Base-by-base conservation (phyloP, 2,888 invertebrate species). In the Cactoblastis cactorum region DNA sequence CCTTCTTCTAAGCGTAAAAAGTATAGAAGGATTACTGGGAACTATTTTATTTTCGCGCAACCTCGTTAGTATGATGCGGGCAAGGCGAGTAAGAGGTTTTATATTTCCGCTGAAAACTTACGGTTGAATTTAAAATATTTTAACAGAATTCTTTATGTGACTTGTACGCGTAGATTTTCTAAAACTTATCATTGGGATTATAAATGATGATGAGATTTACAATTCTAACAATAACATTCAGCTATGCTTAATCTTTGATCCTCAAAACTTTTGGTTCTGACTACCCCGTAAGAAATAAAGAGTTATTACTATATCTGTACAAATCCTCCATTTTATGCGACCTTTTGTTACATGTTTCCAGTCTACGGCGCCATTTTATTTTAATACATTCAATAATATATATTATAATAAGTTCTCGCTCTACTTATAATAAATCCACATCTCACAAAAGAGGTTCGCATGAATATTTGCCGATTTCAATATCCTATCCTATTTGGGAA, bases 31-130 rank as follows among this genome's bases (percentile, higher is more conserved):
- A 63, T 65, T 61, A 65, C 56, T 67, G 67, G 70, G 66, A 65
- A 63, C 58, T 60, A 62, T 62, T 69, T 64, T 64, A 69, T 71
- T 71, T 71, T 64, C 55, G 62, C 53, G 60, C 50, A 58, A 69
- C 56, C 63, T 70, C 61, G 71, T 73, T 73, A 68, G 58, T 51
- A 58, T 64, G 68, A 71, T 74, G 69, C 73, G 73, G 73, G 73
- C 61, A 28, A 43, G 28, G 17, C 43, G 43, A 14, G 41, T 24
- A 22, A 12, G 43, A 17, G 14, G 24, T 41, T 24, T 19, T 14
- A 24, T 41, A 19, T 14, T n/a, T n/a, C n/a, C n/a, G n/a, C n/a
- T n/a, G n/a, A n/a, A n/a, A n/a, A n/a, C n/a, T n/a, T n/a, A n/a
- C n/a, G n/a, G n/a, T n/a, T n/a, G n/a, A n/a, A n/a, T n/a, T n/a